Conservation (phyloP, 2,113 vertebrate species). For the Plestiodon gilberti region DNA sequence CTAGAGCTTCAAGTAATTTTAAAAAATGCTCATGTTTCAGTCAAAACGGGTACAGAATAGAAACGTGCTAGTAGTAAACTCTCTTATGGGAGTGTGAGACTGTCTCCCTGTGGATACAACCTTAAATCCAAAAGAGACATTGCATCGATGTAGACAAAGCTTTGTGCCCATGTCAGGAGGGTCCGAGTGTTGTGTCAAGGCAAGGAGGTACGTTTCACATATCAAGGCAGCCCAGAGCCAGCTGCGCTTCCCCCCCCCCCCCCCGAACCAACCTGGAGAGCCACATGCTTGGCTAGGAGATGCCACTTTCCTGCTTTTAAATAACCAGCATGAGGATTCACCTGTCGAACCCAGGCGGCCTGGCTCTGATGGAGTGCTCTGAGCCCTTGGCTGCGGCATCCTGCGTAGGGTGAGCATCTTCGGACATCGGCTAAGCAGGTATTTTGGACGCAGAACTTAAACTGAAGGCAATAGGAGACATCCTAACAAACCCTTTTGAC, state of each 20-base stretch:
- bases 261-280: not conserved
- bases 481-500: not conserved
- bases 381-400: slow-evolving; percentile 8
- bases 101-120: not conserved
- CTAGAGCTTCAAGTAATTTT: slow-evolving; percentile 67
- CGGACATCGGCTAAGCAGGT: not conserved
- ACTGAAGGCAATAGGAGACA: not conserved
- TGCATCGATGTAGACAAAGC: not conserved
- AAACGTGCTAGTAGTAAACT: slow-evolving; percentile 36
- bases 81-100: accelerated
- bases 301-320: not conserved
- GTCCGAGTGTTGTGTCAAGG: not conserved
- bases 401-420: not conserved
- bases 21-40: not conserved
- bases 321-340: not conserved
- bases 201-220: accelerated
- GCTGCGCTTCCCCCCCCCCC: not conserved
- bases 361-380: not conserved
- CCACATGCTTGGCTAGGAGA: accelerated
- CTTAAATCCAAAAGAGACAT: not conserved
- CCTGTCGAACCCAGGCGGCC: accelerated
- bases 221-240: not conserved
- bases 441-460: not conserved
- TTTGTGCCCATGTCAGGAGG: accelerated
- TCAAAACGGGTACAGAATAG: slow-evolving; percentile 37